phyloP scores from a whole-genome alignment of 2,888 invertebrate genomes.

The Microctonus brassicae region DNA sequence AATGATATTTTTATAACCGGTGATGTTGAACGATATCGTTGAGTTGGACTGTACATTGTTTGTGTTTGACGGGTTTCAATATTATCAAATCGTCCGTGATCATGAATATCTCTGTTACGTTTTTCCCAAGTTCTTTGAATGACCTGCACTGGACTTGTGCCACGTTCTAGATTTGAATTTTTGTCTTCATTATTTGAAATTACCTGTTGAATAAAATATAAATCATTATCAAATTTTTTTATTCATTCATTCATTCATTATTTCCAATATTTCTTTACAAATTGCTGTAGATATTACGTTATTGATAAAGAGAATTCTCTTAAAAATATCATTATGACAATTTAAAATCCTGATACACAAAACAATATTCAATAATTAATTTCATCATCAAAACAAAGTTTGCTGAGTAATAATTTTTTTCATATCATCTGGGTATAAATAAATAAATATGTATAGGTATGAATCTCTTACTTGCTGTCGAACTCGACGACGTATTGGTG shows the following conservation, averaged over 20 bases:
- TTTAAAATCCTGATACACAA: no score
- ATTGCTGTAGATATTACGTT: background rate
- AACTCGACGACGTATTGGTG: conserved; percentile 59
- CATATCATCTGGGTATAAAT: no score
- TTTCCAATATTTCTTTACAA: no score
- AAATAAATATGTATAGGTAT: no score
- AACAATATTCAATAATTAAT: no score
- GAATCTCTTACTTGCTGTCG: conserved; percentile 60
- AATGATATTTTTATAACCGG: conserved; percentile 44
- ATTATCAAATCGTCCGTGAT: conserved; percentile 40
- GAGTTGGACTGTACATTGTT: conserved; percentile 42
- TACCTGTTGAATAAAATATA: background rate
- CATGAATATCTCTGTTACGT: conserved; percentile 55
- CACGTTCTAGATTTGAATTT: conserved; percentile 46
- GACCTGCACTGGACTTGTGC: conserved; percentile 61
- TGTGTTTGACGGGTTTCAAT: conserved; percentile 40
- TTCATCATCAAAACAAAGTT: no score
- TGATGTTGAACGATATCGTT: conserved; percentile 56
- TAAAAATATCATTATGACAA: no score
- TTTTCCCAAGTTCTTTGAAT: conserved; percentile 65
- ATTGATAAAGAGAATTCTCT: no score
- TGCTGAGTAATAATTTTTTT: no score
- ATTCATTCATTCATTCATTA: no score
- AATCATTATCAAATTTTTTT: no score
- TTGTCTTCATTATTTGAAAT: conserved; percentile 48